phyloP scores from a whole-genome alignment of 2,888 invertebrate genomes.

The Agonopterix heracliana region DNA sequence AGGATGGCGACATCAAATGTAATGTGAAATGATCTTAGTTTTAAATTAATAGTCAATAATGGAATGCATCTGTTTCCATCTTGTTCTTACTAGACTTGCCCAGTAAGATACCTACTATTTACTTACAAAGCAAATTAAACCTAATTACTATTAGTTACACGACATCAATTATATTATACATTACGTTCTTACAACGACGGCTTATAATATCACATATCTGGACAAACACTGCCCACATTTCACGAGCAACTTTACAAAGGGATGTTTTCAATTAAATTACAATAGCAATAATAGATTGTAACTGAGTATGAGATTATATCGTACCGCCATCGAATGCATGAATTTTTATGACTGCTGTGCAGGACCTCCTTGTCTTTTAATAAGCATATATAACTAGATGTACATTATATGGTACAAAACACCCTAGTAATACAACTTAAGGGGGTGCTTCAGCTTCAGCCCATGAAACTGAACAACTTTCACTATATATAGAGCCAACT shows the following conservation, averaged over 20 bases:
- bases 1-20: neutral
- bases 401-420: too few relatives aligned
- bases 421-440: too few relatives aligned
- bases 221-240: conserved; percentile 41
- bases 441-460: too few relatives aligned
- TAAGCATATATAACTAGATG: too few relatives aligned
- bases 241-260: conserved; percentile 20
- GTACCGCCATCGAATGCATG: too few relatives aligned
- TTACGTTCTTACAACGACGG: conserved; percentile 47
- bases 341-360: too few relatives aligned
- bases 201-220: conserved; percentile 72
- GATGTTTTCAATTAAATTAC: too few relatives aligned
- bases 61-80: conserved; percentile 34
- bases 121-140: conserved; percentile 49
- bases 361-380: too few relatives aligned
- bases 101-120: conserved; percentile 25
- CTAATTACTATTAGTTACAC: conserved; percentile 47
- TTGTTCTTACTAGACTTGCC: conserved; percentile 10
- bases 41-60: conserved; percentile 27
- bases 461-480: too few relatives aligned
- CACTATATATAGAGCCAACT: too few relatives aligned
- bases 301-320: too few relatives aligned
- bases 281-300: too few relatives aligned
- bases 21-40: conserved; percentile 1
- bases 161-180: conserved; percentile 66